These are phyloP conservation scores for Salticus scenicus DNA, from an alignment of 2,888 invertebrate species.

Conservation along the genomic window DNA sequence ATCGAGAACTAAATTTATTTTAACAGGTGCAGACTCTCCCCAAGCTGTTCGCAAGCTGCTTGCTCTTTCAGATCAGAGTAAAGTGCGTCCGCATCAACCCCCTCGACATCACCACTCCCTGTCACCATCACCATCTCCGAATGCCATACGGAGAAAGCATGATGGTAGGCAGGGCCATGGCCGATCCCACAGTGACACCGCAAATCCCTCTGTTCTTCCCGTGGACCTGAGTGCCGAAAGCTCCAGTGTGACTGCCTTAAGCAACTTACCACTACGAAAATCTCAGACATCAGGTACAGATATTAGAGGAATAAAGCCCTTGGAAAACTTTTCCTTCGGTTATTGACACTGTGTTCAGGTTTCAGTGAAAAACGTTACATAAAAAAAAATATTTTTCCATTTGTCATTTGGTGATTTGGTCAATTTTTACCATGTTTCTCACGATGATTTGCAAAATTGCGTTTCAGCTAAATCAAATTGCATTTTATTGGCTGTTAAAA, in stretches of 20 bases:
- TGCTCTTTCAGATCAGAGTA: slow-evolving; percentile 82
- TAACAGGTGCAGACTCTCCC: slow-evolving; percentile 89
- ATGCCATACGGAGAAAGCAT: slow-evolving; percentile 75
- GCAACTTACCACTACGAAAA: slow-evolving; percentile 91
- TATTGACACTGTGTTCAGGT: no score
- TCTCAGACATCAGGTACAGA: slow-evolving; percentile 78
- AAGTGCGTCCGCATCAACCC: slow-evolving; percentile 91
- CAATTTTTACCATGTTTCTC: no score
- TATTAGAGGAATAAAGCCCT: not conserved
- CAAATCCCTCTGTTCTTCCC: slow-evolving; percentile 81
- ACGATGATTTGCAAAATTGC: no score
- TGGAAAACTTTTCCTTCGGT: no score
- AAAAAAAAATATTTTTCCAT: no score
- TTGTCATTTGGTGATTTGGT: no score
- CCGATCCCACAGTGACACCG: slow-evolving; percentile 91
- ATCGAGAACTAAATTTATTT: no score
- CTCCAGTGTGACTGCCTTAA: slow-evolving; percentile 94
- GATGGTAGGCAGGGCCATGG: slow-evolving; percentile 80
- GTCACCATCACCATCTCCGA: slow-evolving; percentile 76
- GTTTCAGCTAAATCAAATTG: no score
- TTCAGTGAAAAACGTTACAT: no score
- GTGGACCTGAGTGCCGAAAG: slow-evolving; percentile 95
- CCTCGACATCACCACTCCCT: slow-evolving; percentile 79
- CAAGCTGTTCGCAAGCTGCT: slow-evolving; percentile 97
- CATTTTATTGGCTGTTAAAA: no score